Conservation (phyloP, 2,888 invertebrate genomes). For the Cryptocephalus moraei region DNA sequence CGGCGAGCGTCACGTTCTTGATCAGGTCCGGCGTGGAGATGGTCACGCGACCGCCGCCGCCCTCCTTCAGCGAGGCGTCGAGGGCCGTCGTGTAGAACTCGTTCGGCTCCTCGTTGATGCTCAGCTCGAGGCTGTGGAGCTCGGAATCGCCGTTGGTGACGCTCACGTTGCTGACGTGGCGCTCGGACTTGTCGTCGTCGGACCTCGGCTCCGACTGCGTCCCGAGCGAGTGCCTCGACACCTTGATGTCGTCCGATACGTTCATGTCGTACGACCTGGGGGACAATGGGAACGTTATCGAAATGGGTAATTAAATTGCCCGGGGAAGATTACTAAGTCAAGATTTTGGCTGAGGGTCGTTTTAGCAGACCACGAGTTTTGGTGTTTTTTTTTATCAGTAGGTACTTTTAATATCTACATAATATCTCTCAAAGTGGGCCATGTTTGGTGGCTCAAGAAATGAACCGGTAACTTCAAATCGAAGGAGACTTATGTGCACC, state of each 20-base stretch:
- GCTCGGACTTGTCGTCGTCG: constrained; percentile 22
- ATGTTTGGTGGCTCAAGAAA: too few species aligned
- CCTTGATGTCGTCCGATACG: constrained; percentile 53
- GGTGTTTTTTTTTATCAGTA: too few species aligned
- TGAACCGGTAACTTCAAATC: too few species aligned
- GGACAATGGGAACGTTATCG: too few species aligned
- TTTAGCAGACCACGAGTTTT: too few species aligned
- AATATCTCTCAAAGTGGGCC: too few species aligned
- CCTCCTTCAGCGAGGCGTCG: constrained; percentile 31
- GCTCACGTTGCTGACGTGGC: constrained; percentile 23
- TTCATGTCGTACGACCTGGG: constrained; percentile 44
- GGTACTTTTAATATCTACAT: too few species aligned
- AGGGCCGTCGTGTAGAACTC: constrained; percentile 40
- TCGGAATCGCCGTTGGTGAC: constrained; percentile 24
- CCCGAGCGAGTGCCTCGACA: constrained; percentile 50
- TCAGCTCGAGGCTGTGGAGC: constrained; percentile 24
- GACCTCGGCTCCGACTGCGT: constrained; percentile 38
- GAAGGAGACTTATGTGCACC: too few species aligned
- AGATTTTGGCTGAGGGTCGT: too few species aligned
- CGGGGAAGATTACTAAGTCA: too few species aligned
- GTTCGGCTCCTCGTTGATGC: constrained; percentile 25
- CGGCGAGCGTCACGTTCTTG: constrained; percentile 34
- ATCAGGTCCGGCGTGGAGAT: constrained; percentile 36
- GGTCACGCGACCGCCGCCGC: constrained; percentile 35
- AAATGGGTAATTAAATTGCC: too few species aligned